A percentile compares a stretch with the other conserved stretches of the same genome.
Evolutionary conservation across 2,113 vertebrate species (phyloP).

Genomic region (Equus quagga): DNA sequence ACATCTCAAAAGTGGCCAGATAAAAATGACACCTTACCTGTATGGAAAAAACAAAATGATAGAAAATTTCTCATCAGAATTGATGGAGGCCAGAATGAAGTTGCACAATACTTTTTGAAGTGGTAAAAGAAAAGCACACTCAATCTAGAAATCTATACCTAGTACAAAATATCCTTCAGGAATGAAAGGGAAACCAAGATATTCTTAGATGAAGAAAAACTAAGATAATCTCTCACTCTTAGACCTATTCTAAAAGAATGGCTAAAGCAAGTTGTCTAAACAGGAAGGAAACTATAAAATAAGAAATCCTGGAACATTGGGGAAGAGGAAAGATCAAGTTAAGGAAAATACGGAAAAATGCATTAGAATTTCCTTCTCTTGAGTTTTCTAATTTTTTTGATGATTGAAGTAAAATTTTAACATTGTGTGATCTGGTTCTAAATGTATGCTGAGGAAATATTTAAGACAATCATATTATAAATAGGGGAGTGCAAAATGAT

Average conservation of each 20-base stretch:
- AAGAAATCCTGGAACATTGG: not conserved
- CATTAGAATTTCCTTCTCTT: not conserved
- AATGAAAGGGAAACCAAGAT: not conserved
- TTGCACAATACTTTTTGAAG: not conserved
- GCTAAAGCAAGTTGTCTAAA: not conserved
- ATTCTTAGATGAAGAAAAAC: not conserved
- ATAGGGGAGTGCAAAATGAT: not conserved
- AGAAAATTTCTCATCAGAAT: not conserved
- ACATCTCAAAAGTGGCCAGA: not conserved
- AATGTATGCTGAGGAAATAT: not conserved
- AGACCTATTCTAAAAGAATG: not conserved
- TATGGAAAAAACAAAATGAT: not conserved
- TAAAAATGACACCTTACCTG: not conserved
- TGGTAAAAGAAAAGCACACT: not conserved
- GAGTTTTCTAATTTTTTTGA: not conserved
- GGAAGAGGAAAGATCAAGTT: not conserved
- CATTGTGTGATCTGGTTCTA: not conserved
- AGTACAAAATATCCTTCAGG: not conserved
- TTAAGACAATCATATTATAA: not conserved
- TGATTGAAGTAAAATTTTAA: not conserved
- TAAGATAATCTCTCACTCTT: not conserved
- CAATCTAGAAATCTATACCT: not conserved
- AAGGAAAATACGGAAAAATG: not conserved
- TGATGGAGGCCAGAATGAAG: not conserved
- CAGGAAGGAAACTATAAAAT: not conserved